Conservation (phyloP, 2,797 vertebrate genomes). For the Phrynocephalus vlangalii region DNA sequence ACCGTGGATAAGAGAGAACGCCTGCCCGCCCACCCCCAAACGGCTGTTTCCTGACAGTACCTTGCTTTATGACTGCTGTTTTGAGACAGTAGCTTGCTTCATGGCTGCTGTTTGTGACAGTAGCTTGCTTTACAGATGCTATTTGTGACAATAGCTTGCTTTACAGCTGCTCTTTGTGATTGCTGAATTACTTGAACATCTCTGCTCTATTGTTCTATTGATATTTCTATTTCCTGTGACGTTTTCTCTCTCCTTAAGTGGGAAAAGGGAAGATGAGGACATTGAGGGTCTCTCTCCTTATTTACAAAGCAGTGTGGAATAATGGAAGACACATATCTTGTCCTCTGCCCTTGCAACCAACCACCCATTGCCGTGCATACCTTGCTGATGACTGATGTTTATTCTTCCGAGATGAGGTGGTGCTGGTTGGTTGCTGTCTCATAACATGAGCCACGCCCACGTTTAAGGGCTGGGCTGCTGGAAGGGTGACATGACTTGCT, state of each 20-base stretch:
- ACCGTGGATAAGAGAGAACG: too few relatives aligned
- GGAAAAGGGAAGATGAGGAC: background rate
- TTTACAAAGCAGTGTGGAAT: background rate
- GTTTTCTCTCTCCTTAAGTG: background rate
- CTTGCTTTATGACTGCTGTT: too few relatives aligned
- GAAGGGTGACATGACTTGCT: conserved; percentile 92
- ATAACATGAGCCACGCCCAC: conserved; percentile 98
- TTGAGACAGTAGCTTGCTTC: too few relatives aligned
- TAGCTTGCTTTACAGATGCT: too few relatives aligned
- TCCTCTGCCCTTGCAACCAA: rapidly evolving
- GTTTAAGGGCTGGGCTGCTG: conserved; percentile 93
- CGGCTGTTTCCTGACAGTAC: too few relatives aligned
- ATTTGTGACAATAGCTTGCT: too few relatives aligned
- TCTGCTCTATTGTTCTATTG: background rate
- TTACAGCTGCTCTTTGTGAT: too few relatives aligned
- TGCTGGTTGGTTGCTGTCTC: conserved; percentile 90
- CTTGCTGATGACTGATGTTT: conserved; percentile 92
- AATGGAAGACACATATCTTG: background rate
- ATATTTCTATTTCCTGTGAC: background rate
- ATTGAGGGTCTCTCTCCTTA: background rate
- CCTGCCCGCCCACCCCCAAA: too few relatives aligned
- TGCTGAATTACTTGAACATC: background rate
- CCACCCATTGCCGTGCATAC: conserved; percentile 73
- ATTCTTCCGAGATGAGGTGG: conserved; percentile 89
- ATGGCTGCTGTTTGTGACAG: too few relatives aligned